Evolutionary conservation across 2,888 invertebrate genomes (phyloP).

Genomic region (Diploptera punctata): DNA sequence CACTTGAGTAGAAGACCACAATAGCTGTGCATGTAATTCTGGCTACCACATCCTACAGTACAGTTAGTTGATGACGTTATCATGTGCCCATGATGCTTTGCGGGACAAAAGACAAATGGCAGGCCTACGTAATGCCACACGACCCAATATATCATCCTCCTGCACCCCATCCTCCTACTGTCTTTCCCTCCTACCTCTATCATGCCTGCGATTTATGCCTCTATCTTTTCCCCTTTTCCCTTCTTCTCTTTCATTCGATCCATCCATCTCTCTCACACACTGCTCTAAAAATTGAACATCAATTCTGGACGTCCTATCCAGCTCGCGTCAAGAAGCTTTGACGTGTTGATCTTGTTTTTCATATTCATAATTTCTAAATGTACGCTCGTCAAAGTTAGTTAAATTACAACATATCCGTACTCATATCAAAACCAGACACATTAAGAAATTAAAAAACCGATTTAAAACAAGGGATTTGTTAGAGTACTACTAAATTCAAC

Average conservation of each 20-base stretch:
- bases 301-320: slow-evolving; percentile 28
- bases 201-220: slow-evolving; percentile 15
- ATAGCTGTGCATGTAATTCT: background rate
- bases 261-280: no score
- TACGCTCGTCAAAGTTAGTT: background rate
- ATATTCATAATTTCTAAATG: background rate
- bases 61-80: slow-evolving; percentile 17
- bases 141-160: slow-evolving; percentile 26
- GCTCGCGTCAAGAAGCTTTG: background rate
- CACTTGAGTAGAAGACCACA: background rate
- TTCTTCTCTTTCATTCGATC: background rate
- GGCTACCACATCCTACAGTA: background rate
- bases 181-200: background rate
- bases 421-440: no score
- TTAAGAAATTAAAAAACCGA: no score
- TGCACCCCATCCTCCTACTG: background rate
- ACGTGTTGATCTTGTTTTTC: background rate
- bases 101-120: slow-evolving; percentile 29
- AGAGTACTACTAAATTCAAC: no score
- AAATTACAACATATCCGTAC: no score
- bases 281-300: slow-evolving; percentile 25
- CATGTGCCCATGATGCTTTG: slow-evolving; percentile 26
- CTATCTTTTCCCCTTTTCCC: background rate
- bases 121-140: slow-evolving; percentile 29
- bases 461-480: no score